Evolutionary conservation across 2,797 vertebrate genomes (phyloP).

Genomic region (Pipistrellus nathusii): DNA sequence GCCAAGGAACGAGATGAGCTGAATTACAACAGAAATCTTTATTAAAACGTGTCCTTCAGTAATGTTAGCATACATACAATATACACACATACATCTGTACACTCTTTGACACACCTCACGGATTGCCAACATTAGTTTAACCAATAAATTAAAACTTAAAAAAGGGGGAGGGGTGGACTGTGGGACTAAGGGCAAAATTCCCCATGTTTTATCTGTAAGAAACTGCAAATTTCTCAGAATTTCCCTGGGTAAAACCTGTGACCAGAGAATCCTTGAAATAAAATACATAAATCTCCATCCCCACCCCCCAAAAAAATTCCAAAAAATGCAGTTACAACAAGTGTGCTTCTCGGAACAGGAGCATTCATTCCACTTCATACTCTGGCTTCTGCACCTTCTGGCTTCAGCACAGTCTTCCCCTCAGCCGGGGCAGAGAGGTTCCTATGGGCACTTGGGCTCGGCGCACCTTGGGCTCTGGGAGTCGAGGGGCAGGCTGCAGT

Average conservation of each 20-base stretch:
- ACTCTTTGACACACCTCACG: slow-evolving; percentile 88
- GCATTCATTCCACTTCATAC: slow-evolving; percentile 83
- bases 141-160: slow-evolving; percentile 89
- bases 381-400: slow-evolving; percentile 88
- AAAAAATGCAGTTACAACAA: slow-evolving; percentile 75
- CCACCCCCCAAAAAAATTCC: slow-evolving; percentile 40
- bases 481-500: slow-evolving; percentile 84
- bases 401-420: slow-evolving; percentile 84
- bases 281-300: slow-evolving; percentile 74
- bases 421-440: slow-evolving; percentile 87
- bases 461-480: slow-evolving; percentile 84
- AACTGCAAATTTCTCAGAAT: slow-evolving; percentile 81
- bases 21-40: slow-evolving; percentile 88
- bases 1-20: slow-evolving; percentile 82
- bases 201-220: slow-evolving; percentile 81
- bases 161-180: not conserved
- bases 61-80: slow-evolving; percentile 88
- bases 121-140: slow-evolving; percentile 85
- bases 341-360: slow-evolving; percentile 79
- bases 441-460: slow-evolving; percentile 90
- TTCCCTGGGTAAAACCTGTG: slow-evolving; percentile 74
- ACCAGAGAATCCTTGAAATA: slow-evolving; percentile 81
- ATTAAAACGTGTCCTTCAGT: slow-evolving; percentile 87
- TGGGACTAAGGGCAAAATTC: slow-evolving; percentile 70
- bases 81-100: slow-evolving; percentile 89